Percentiles rank a stretch among this genome's conserved stretches.
These are phyloP conservation scores for Amphipyra tragopoginis DNA, from an alignment of 2,888 invertebrate species.

Conservation along the genomic window DNA sequence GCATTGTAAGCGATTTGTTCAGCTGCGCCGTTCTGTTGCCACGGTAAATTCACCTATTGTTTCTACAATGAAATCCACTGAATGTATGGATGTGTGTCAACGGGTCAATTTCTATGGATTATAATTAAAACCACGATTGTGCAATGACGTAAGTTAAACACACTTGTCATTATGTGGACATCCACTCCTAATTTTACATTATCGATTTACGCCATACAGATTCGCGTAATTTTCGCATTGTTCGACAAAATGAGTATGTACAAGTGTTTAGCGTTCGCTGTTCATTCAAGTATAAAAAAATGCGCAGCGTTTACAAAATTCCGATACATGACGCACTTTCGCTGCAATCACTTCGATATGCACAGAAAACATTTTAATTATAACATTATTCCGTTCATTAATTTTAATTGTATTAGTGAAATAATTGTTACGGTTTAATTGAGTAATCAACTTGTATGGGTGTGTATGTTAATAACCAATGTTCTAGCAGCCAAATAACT, in stretches of 20 bases:
- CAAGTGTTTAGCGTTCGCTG: constrained; percentile 11
- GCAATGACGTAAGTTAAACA: constrained; percentile 45
- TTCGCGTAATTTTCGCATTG: constrained; percentile 11
- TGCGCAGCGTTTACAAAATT: constrained; percentile 27
- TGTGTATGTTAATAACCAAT: constrained; percentile 6
- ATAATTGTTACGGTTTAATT: background rate
- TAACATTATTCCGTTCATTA: constrained; percentile 29
- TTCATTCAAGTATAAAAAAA: constrained; percentile 21
- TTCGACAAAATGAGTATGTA: constrained; percentile 5
- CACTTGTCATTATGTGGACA: constrained; percentile 28
- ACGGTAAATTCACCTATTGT: constrained; percentile 55
- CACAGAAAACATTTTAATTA: constrained; percentile 30
- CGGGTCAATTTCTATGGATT: constrained; percentile 64
- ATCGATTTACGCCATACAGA: constrained; percentile 3
- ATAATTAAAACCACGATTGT: constrained; percentile 61
- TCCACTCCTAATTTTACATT: constrained; percentile 8
- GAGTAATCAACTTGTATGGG: constrained; percentile 1
- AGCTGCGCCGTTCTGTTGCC: constrained; percentile 53
- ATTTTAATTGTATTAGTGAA: constrained; percentile 24
- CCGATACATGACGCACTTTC: constrained; percentile 13
- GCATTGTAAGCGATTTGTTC: constrained; percentile 60
- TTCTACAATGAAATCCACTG: constrained; percentile 47
- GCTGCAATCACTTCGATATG: constrained; percentile 28
- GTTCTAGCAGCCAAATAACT: constrained; percentile 12
- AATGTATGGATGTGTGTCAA: constrained; percentile 63